Percentiles rank a stretch among this genome's conserved stretches.
phyloP scores from a whole-genome alignment of 2,113 vertebrate species.

The Megaptera novaeangliae region DNA sequence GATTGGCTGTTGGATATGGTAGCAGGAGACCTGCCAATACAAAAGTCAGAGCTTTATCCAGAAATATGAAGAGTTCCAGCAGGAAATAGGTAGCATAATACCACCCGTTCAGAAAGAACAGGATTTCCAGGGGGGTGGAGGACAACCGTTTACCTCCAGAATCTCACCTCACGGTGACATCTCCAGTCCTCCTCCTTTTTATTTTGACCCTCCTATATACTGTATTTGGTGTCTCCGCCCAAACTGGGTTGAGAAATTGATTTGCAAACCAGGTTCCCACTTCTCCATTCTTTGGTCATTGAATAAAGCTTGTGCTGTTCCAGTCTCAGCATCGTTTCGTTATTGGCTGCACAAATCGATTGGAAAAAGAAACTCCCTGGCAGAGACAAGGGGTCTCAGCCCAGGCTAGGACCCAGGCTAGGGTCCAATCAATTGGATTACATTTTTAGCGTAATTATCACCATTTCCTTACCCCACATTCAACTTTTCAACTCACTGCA shows the following conservation, averaged over 20 bases:
- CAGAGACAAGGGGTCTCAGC: not conserved
- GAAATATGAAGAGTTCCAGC: no score
- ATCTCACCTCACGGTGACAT: no score
- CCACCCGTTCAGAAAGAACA: slow-evolving; percentile 92
- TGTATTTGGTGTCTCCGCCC: not conserved
- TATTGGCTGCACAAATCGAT: not conserved
- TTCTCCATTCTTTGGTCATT: not conserved
- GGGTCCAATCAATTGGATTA: not conserved
- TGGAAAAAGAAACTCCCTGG: not conserved
- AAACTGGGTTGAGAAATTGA: not conserved
- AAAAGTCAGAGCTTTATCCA: not conserved
- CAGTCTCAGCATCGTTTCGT: not conserved
- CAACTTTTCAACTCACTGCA: not conserved
- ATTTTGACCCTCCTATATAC: not conserved
- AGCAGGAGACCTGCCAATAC: slow-evolving; percentile 84
- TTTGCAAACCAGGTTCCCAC: not conserved
- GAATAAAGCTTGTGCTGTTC: not conserved
- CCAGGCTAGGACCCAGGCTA: not conserved
- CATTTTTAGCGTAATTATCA: not conserved
- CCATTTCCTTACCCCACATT: not conserved
- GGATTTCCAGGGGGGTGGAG: slow-evolving; percentile 89
- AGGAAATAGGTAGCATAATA: slow-evolving; percentile 83
- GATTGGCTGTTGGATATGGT: slow-evolving; percentile 90
- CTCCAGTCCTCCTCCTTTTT: not conserved
- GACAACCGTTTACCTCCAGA: slow-evolving; percentile 81